Percentiles rank a stretch among this genome's conserved stretches.
Evolutionary conservation across 2,888 invertebrate genomes (phyloP).

Genomic region (Hymenopus coronatus): DNA sequence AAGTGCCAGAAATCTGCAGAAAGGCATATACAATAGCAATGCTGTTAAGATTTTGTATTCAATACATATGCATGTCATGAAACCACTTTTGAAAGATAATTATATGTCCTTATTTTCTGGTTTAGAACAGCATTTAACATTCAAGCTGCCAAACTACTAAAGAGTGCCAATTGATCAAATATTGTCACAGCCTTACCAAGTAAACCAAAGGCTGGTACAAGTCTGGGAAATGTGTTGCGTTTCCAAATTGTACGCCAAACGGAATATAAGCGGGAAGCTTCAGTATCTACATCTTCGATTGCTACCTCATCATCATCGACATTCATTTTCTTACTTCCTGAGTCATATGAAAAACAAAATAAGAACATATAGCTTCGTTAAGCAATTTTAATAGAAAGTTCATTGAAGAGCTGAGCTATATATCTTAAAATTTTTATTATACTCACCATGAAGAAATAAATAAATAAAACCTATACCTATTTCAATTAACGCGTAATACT

Average conservation of each 20-base stretch:
- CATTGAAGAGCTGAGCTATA: neutral
- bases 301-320: conserved; percentile 16
- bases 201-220: conserved; percentile 44
- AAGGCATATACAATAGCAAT: neutral
- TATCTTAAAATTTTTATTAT: neutral
- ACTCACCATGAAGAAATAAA: neutral
- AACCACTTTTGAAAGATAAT: conserved; percentile 4
- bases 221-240: conserved; percentile 42
- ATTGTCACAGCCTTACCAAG: conserved; percentile 41
- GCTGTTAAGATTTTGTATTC: neutral
- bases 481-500: neutral
- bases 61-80: neutral
- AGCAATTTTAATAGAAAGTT: neutral
- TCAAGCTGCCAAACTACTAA: neutral
- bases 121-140: neutral
- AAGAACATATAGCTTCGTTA: neutral
- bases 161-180: neutral
- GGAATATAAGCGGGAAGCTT: neutral
- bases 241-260: conserved; percentile 39
- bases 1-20: neutral
- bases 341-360: conserved; percentile 4
- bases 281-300: conserved; percentile 27
- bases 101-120: conserved; percentile 29
- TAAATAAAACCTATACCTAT: neutral
- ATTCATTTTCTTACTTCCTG: conserved; percentile 20